Conservation (phyloP, 2,888 invertebrate genomes). For the Hyppa rectilinea region DNA sequence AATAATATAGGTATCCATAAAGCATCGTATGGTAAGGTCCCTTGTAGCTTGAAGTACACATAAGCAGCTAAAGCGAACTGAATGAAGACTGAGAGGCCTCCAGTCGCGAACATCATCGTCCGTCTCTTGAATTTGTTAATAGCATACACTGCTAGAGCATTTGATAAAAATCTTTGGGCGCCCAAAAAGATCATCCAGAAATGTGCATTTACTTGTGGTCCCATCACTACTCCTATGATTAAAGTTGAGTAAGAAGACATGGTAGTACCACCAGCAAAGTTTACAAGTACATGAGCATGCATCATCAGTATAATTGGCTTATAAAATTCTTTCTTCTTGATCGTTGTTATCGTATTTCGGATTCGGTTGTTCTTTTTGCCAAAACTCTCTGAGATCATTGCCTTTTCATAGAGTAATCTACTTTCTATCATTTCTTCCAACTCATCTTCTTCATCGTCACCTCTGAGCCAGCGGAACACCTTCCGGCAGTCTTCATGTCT, state of each 20-base stretch:
- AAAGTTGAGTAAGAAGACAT: constrained; percentile 92
- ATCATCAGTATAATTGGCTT: constrained; percentile 90
- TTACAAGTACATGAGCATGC: constrained; percentile 90
- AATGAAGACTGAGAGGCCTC: constrained; percentile 88
- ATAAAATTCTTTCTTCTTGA: constrained; percentile 86
- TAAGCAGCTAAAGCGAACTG: constrained; percentile 88
- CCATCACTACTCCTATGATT: constrained; percentile 89
- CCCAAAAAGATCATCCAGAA: constrained; percentile 92
- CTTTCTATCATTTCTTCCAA: constrained; percentile 78
- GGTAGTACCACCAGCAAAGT: constrained; percentile 92
- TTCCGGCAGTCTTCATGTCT: constrained; percentile 87
- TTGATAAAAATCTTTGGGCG: constrained; percentile 90
- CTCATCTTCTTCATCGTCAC: constrained; percentile 83
- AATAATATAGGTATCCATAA: constrained; percentile 85
- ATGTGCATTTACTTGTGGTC: constrained; percentile 90
- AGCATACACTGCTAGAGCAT: constrained; percentile 90
- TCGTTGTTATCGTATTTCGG: constrained; percentile 56
- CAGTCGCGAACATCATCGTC: constrained; percentile 90
- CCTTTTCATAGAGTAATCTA: constrained; percentile 68
- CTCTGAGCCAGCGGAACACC: constrained; percentile 90
- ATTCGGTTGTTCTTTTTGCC: constrained; percentile 51
- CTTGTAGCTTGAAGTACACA: constrained; percentile 74
- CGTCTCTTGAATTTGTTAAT: constrained; percentile 91
- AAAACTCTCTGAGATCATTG: constrained; percentile 49
- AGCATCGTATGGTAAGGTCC: constrained; percentile 70